phyloP scores from a whole-genome alignment of 2,113 vertebrate species.

The Gymnobelideus leadbeateri region DNA sequence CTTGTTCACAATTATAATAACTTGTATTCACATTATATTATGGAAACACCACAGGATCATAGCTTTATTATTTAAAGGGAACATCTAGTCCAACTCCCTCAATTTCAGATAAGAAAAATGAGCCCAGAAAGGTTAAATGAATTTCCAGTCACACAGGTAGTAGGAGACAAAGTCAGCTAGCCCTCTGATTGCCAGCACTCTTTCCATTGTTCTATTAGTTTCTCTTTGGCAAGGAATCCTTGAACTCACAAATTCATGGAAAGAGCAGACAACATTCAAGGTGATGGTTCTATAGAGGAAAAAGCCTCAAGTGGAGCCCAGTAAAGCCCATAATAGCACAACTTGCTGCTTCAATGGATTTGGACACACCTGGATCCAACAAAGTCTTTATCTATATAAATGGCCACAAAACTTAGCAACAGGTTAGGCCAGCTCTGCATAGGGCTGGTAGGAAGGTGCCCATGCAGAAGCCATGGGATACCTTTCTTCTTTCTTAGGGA shows the following conservation, averaged over 20 bases:
- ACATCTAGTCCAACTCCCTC: neutral
- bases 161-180: neutral
- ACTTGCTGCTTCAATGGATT: neutral
- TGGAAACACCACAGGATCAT: neutral
- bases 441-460: neutral
- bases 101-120: neutral
- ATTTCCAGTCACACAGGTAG: neutral
- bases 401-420: neutral
- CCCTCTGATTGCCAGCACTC: neutral
- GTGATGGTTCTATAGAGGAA: neutral
- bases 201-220: neutral
- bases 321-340: neutral
- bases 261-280: neutral
- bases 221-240: neutral
- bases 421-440: neutral
- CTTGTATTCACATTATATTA: neutral
- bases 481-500: neutral
- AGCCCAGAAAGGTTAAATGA: neutral
- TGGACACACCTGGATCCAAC: neutral
- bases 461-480: neutral
- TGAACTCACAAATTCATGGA: neutral
- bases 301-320: neutral
- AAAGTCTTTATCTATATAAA: neutral
- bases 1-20: neutral
- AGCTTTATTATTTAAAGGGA: neutral